Evolutionary conservation across 92 coral and sea anemone genomes (phyloP).

Genomic region (Phymanthus crucifer): DNA sequence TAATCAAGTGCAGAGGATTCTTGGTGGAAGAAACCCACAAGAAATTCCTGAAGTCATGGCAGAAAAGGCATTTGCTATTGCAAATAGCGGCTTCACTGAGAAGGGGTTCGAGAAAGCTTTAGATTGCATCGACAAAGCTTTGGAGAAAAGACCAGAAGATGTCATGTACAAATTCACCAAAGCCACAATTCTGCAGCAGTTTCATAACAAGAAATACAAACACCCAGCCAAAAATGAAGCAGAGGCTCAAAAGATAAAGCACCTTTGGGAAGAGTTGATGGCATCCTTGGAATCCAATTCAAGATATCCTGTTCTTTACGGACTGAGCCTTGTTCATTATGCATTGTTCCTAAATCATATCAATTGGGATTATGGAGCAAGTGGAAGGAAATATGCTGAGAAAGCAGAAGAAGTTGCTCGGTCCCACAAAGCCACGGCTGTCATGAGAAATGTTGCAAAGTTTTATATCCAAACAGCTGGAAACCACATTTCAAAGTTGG

Average conservation of each 20-base stretch:
- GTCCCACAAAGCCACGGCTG: not conserved
- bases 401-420: conserved; percentile 5
- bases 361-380: conserved; percentile 5
- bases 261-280: conserved; percentile 9
- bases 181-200: not conserved
- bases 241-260: not conserved
- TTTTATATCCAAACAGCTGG: conserved; percentile 22
- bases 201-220: not conserved
- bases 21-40: not conserved
- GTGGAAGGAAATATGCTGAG: conserved; percentile 8
- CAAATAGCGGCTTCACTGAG: too few species aligned
- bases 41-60: not conserved
- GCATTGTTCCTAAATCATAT: not conserved
- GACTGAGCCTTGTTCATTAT: not conserved
- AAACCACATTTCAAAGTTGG: not conserved
- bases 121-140: too few species aligned
- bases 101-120: too few species aligned
- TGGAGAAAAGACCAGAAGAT: not conserved
- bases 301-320: not conserved
- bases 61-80: too few species aligned
- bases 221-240: not conserved
- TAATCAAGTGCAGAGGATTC: not conserved
- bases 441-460: conserved; percentile 22
- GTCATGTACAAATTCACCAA: conserved; percentile 5
- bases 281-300: not conserved